Percentiles rank a stretch among this genome's conserved stretches.
phyloP scores from a whole-genome alignment of 2,113 vertebrate genomes.

The Melanerpes formicivorus region DNA sequence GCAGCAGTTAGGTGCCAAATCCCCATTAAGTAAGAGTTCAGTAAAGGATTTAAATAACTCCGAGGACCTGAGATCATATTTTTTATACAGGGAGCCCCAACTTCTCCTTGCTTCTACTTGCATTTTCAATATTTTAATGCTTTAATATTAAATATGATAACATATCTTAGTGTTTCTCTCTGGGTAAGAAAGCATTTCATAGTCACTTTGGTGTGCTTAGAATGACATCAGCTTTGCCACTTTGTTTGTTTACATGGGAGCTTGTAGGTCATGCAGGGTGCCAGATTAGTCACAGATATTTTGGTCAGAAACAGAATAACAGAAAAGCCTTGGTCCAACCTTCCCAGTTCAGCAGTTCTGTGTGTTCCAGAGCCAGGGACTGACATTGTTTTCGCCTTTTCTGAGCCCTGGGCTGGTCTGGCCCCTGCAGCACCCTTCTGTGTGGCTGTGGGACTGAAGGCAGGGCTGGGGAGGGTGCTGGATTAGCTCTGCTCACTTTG shows the following conservation, averaged over 20 bases:
- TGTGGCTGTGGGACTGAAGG: rapidly evolving
- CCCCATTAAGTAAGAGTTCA: background rate
- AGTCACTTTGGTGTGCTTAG: background rate
- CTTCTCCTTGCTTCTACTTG: background rate
- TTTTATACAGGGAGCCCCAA: background rate
- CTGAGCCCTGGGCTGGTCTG: background rate
- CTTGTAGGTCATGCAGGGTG: background rate
- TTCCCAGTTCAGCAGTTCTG: background rate
- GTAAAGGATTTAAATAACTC: background rate
- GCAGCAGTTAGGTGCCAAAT: background rate
- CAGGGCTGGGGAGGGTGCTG: rapidly evolving
- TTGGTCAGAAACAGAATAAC: background rate
- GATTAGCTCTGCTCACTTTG: background rate
- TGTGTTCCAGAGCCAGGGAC: background rate
- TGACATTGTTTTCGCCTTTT: background rate
- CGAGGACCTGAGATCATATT: background rate
- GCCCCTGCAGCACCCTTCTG: rapidly evolving
- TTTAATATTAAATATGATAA: background rate
- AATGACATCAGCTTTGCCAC: background rate
- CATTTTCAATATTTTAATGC: background rate
- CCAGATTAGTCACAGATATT: background rate
- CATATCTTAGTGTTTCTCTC: background rate
- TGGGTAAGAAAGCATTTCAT: background rate
- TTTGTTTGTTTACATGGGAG: background rate
- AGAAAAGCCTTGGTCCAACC: background rate